Conservation (phyloP, 2,888 invertebrate species). For the Atrina japonica region DNA sequence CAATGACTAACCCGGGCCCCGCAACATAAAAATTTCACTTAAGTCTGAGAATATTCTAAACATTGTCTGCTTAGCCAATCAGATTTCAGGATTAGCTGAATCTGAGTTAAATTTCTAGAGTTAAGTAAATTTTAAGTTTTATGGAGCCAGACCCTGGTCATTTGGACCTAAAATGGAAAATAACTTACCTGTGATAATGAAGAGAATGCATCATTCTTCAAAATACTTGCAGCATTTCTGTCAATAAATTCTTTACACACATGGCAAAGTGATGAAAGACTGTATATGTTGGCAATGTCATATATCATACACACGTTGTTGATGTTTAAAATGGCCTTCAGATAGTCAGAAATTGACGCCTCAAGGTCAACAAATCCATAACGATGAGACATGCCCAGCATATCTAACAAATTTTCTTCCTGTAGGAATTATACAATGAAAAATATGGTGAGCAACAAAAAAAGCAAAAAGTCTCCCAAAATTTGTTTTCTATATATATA, state of each 20-base stretch:
- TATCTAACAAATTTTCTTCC: constrained; percentile 82
- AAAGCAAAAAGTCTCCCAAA: background rate
- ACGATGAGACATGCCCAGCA: constrained; percentile 94
- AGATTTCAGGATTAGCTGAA: too few relatives aligned
- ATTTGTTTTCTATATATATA: background rate
- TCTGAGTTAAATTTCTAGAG: too few relatives aligned
- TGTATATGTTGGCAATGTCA: constrained; percentile 91
- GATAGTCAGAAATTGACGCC: constrained; percentile 94
- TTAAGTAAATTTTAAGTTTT: too few relatives aligned
- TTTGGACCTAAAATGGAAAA: too few relatives aligned
- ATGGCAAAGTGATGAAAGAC: constrained; percentile 84
- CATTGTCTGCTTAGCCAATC: too few relatives aligned
- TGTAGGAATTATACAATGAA: constrained; percentile 46
- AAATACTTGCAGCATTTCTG: constrained; percentile 91
- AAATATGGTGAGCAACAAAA: background rate
- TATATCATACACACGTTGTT: constrained; percentile 97
- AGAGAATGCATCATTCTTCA: constrained; percentile 91
- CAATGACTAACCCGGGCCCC: too few relatives aligned
- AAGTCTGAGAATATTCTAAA: too few relatives aligned
- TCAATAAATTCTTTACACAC: constrained; percentile 96
- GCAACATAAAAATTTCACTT: too few relatives aligned
- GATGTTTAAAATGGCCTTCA: constrained; percentile 92
- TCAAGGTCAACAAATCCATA: constrained; percentile 97
- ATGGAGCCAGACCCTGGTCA: too few relatives aligned
- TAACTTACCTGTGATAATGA: constrained; percentile 89